Base-by-base conservation (phyloP, 2,888 invertebrate genomes). In the Drosophila demipolita region DNA sequence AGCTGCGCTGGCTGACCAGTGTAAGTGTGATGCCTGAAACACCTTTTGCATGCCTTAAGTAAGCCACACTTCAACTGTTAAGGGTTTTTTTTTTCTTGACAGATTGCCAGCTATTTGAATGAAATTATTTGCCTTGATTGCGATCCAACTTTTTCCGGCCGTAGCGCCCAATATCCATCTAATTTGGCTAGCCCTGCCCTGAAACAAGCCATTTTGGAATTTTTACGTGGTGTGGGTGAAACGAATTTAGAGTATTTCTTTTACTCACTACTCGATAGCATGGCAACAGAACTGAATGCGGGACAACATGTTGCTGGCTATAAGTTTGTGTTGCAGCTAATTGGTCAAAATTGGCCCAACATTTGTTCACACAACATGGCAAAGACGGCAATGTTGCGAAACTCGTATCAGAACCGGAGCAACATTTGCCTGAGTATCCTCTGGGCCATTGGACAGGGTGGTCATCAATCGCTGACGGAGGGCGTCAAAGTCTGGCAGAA, bases 371-470 rank as follows among this genome's bases (percentile, higher is more conserved):
- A 94, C 1, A 96, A 95, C 70, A 91, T 96, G 79, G 93, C 94
- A 15, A 97, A 96, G 91, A 94, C 95, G 74, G 93, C 94, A 5
- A 94, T 94, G 66, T 92, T 97, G 23, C 94, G 95, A 42, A 96
- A 95, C 84, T 97, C 97, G 0, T 97, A 96, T 90, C 96, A 96
- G 87, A 97, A 97, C 91, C 94, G 96, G 59, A 95, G 96, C 69
- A 94, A 95, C 1, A 95, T 97, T 72, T 96, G 96, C 1, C 93
- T 96, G 38, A 95, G 96, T 0, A 94, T 97, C 49, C 93, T 97
- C 1, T 97, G 97, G 97, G 95, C 95, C 1, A 93, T 96, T n/a
- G 96, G 96, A 1, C 96, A 97, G 90, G 95, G 95, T 12, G 96
- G 96, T 1, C 93, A 94, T 59, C 94, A 93, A 73, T 94, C 96